Evolutionary conservation across 1,140 invertebrate species (phyloP), one percentile per base, ranked within the genome.

Genomic region (Lycorma delicatula): DNA sequence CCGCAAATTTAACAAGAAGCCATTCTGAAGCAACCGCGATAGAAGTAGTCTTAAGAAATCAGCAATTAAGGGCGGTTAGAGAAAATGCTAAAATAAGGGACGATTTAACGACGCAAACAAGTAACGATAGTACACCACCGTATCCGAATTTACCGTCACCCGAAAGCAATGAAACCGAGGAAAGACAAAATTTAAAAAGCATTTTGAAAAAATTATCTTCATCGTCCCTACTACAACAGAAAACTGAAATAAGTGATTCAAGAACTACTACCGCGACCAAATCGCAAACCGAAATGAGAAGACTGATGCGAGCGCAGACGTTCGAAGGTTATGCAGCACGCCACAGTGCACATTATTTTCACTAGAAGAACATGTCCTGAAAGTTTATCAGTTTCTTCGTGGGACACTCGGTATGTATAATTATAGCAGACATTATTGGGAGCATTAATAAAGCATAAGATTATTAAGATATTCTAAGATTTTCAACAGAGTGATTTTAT

Each of bases 281-380:
- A 27, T 70, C 71, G 27, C 61, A 72, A 51, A 66, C 52, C 11
- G 60, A 64, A 48, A 29, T 61, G 11, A 64, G 49, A 41, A 82
- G 76, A 64, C 70, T 89, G 29, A 85, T 89, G 74, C 73, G 82
- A 64, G 86, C 87, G 29, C 89, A 85, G 48, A 91, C 89, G 41
- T 77, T 91, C 57, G 85, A 89, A 75, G 90, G 89, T 44, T 92
- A 90, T 71, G 89, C 86, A 22, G 88, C 87, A 28, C 77, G 89
- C 68, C 88, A 91, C 71, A 86, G 86, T 56, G n/a, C n/a, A n/a
- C n/a, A n/a, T n/a, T n/a, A n/a, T n/a, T n/a, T n/a, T n/a, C n/a
- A n/a, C n/a, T n/a, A n/a, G n/a, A n/a, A n/a, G n/a, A n/a, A n/a
- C n/a, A n/a, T n/a, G n/a, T n/a, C n/a, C n/a, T n/a, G n/a, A n/a